These are phyloP conservation scores for Rutpela maculata DNA, from an alignment of 2,888 invertebrate species.

Conservation along the genomic window DNA sequence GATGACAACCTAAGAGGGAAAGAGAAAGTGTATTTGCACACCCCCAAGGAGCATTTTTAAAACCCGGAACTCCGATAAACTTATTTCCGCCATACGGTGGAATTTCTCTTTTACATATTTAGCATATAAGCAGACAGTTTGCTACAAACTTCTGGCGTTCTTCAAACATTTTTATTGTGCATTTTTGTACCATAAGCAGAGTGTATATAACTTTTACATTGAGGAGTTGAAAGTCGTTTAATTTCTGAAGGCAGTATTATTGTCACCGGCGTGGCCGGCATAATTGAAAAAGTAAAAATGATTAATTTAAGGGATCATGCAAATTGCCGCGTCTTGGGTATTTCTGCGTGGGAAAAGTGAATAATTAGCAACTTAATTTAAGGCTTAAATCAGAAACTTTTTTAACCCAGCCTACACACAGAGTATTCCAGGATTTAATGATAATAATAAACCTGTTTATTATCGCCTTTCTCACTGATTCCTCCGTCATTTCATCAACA, in stretches of 20 bases:
- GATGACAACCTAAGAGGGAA: neutral
- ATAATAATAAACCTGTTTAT: too few relatives aligned
- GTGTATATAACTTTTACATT: constrained; percentile 5
- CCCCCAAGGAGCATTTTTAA: constrained; percentile 17
- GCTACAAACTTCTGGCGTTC: neutral
- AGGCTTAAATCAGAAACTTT: neutral
- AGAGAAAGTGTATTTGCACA: neutral
- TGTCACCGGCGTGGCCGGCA: constrained; percentile 7
- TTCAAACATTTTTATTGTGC: constrained; percentile 13
- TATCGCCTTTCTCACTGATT: too few relatives aligned
- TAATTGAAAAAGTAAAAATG: constrained; percentile 29
- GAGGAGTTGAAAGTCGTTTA: neutral
- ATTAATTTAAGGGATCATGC: constrained; percentile 21
- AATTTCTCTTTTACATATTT: constrained; percentile 31
- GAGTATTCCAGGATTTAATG: too few relatives aligned
- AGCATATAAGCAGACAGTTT: constrained; percentile 23
- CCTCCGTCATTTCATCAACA: too few relatives aligned
- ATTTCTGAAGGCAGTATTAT: neutral
- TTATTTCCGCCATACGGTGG: constrained; percentile 13
- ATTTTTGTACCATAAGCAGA: neutral
- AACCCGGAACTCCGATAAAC: constrained; percentile 31
- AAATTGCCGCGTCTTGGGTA: constrained; percentile 5
- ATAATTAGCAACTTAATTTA: neutral
- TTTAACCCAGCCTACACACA: neutral
- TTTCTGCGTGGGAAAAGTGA: neutral